phyloP scores from a whole-genome alignment of 2,113 vertebrate genomes.

The Hylia prasina region DNA sequence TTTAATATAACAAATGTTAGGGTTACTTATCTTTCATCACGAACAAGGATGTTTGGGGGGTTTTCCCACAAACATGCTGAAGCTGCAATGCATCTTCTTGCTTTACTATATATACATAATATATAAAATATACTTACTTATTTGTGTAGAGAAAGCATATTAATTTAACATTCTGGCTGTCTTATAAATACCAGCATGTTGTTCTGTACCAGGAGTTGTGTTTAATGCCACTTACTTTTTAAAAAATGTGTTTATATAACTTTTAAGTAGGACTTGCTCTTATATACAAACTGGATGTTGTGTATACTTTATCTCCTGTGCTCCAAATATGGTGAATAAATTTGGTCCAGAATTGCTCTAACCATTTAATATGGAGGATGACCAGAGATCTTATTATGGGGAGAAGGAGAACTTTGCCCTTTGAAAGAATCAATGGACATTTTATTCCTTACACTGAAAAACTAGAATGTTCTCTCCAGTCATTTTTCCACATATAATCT shows the following conservation, averaged over 20 bases:
- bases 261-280: background rate
- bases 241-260: background rate
- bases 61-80: background rate
- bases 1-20: background rate
- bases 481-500: background rate
- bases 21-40: background rate
- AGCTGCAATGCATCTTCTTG: background rate
- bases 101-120: background rate
- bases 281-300: background rate
- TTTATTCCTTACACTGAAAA: background rate
- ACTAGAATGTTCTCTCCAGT: background rate
- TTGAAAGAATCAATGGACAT: background rate
- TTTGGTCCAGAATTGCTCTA: background rate
- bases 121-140: background rate
- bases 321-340: background rate
- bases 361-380: background rate
- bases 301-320: background rate
- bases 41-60: background rate
- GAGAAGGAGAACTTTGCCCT: background rate
- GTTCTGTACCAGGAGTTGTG: background rate
- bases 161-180: background rate
- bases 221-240: background rate
- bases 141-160: background rate
- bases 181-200: background rate
- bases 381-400: background rate